phyloP scores from a whole-genome alignment of 64 coral and sea anemone genomes.

The Stichodactyla helianthus region DNA sequence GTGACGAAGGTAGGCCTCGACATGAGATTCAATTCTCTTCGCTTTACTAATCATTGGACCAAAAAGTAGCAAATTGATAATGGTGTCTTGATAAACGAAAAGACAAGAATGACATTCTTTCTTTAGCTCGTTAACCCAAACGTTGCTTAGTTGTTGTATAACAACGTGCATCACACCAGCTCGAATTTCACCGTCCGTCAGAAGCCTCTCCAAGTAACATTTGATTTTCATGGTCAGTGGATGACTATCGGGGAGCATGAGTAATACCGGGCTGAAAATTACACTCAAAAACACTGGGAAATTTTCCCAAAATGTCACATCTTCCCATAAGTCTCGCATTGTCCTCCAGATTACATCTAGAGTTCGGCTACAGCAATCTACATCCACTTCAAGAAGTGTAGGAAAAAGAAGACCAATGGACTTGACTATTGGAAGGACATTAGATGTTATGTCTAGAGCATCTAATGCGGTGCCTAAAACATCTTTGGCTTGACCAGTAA shows the following conservation, averaged over 20 bases:
- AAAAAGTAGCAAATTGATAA: conserved; percentile 60
- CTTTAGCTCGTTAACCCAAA: conserved; percentile 41
- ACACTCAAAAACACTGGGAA: conserved; percentile 43
- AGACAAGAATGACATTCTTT: conserved; percentile 15
- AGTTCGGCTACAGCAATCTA: conserved; percentile 27
- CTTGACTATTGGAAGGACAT: conserved; percentile 44
- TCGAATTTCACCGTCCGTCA: conserved; percentile 55
- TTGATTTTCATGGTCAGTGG: conserved; percentile 51
- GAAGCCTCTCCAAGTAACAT: conserved; percentile 49
- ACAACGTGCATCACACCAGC: conserved; percentile 70
- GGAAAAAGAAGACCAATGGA: conserved; percentile 62
- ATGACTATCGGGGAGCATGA: conserved; percentile 57
- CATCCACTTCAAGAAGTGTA: conserved; percentile 23
- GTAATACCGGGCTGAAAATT: conserved; percentile 55
- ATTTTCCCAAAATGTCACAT: conserved; percentile 60
- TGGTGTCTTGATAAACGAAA: conserved; percentile 34
- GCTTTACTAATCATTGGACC: conserved; percentile 52
- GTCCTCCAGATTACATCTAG: conserved; percentile 68
- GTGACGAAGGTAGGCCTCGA: conserved; percentile 50
- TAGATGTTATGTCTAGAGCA: conserved; percentile 32
- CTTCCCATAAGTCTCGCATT: conserved; percentile 48
- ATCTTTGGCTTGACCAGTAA: not conserved
- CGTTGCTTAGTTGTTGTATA: conserved; percentile 57
- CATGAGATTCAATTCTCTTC: conserved; percentile 34
- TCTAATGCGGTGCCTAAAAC: conserved; percentile 55